phyloP scores from a whole-genome alignment of 1,140 invertebrate genomes.

The Pristionchus pacificus region DNA sequence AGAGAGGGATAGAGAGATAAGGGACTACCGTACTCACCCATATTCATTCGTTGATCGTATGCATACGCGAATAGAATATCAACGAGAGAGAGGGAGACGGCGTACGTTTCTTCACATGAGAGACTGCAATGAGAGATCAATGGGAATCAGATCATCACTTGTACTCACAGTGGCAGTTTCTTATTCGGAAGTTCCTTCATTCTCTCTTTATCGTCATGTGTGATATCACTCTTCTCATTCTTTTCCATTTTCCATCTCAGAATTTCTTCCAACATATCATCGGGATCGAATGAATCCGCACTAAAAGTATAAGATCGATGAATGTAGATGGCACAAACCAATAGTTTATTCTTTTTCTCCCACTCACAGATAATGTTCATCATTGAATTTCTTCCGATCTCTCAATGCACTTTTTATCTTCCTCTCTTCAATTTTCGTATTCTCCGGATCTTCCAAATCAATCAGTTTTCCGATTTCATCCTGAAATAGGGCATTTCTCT shows the following conservation, averaged over 20 bases:
- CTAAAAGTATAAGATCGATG: slow-evolving; percentile 3
- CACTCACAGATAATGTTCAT: slow-evolving; percentile 14
- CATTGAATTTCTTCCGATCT: slow-evolving; percentile 18
- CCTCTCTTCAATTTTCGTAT: slow-evolving; percentile 3
- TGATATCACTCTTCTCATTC: background rate
- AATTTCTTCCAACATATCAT: slow-evolving; percentile 7
- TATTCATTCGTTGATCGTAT: slow-evolving; percentile 24
- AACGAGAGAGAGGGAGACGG: background rate
- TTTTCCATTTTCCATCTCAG: background rate
- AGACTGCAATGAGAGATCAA: slow-evolving; percentile 10
- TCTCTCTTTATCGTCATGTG: slow-evolving; percentile 15
- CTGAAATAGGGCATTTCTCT: background rate
- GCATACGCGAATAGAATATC: slow-evolving; percentile 15
- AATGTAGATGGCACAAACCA: background rate
- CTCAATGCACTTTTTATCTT: background rate
- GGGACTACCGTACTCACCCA: slow-evolving; percentile 10
- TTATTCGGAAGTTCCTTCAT: slow-evolving; percentile 23
- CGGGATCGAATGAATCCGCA: slow-evolving; percentile 22
- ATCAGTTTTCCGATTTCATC: slow-evolving; percentile 21
- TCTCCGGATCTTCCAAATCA: slow-evolving; percentile 22
- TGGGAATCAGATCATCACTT: background rate
- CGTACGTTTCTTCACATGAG: background rate
- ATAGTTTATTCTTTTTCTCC: background rate
- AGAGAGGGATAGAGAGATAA: background rate
- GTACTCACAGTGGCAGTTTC: slow-evolving; percentile 15